Base-by-base conservation (phyloP, 2,113 vertebrate species). In the Aphyosemion australe region DNA sequence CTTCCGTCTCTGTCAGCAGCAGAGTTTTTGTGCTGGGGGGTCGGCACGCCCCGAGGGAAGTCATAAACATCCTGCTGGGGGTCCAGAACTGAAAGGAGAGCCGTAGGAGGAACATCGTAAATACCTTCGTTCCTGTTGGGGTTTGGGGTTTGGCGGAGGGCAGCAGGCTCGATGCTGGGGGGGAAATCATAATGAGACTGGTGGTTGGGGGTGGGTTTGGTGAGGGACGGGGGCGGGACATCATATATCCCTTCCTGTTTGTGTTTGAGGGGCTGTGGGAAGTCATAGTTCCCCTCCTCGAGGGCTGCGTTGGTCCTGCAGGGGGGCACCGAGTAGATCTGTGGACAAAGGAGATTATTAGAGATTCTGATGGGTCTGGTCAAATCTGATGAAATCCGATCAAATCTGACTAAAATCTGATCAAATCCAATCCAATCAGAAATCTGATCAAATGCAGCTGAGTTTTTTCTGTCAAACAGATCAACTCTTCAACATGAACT, bases 221-320 rank as follows among this genome's bases (percentile, higher is more conserved):
- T 20, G 78, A 92, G 69, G 52, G 78, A 62, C 0, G 94, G 54
- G 1, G 96, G 96, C 19, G 96, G 97, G n/a, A 96, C 88, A 64
- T 98, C 96, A 19, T 99, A 99, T 12, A 95, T 88, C 1, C 94
- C 94, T 80, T 98, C 95, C 0, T 87, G 87, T 60, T 92, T 77
- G 64, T 81, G 83, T 84, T 91, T 84, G 54, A 91, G 63, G 0
- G 95, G 89, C 87, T 95, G 90, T 0, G 94, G 94, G 77, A 96
- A 95, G 61, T 96, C 95, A 39, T 96, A 95, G 16, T 92, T 86
- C 4, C 94, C 93, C 76, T 95, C 96, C 69, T 93, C 87, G 53
- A 70, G 82, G 46, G 74, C 65, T 0, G 84, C 46, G 76, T 56
- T 94, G 88, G 80, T 85, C 86, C 89, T 47, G 87, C 80, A 72